Evolutionary conservation across 92 coral and sea anemone species (phyloP).

Genomic region (Galaxea fascicularis): DNA sequence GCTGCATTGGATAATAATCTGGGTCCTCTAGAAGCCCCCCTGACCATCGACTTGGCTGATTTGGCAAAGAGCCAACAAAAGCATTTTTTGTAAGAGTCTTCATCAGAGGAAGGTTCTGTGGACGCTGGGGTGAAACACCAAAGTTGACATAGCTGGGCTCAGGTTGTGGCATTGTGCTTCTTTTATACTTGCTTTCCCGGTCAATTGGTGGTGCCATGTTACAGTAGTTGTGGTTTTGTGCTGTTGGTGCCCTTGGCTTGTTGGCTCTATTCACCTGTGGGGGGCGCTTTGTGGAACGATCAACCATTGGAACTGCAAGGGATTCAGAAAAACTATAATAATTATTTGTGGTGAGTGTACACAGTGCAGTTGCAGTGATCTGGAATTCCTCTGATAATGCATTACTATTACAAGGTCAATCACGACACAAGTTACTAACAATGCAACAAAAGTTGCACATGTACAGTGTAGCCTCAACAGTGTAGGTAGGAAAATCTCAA

Average conservation of each 20-base stretch:
- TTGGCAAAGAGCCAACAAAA: slow-evolving; percentile 22
- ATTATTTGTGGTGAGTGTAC: too few species aligned
- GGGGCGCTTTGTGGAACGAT: slow-evolving; percentile 80
- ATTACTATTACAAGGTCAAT: too few species aligned
- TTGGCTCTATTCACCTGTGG: slow-evolving; percentile 68
- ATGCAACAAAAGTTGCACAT: too few species aligned
- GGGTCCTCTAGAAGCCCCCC: slow-evolving; percentile 15
- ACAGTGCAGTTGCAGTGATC: too few species aligned
- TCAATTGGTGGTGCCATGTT: slow-evolving; percentile 84
- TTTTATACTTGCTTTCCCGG: slow-evolving; percentile 55
- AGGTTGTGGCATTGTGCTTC: slow-evolving; percentile 11
- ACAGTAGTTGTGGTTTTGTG: slow-evolving; percentile 66
- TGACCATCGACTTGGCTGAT: background rate
- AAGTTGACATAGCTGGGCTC: slow-evolving; percentile 34
- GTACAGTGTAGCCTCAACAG: too few species aligned
- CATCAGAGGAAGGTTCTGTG: slow-evolving; percentile 33
- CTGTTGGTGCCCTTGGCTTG: slow-evolving; percentile 60
- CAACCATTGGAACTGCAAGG: slow-evolving; percentile 48
- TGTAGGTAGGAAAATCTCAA: too few species aligned
- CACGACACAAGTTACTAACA: too few species aligned
- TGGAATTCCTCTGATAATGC: too few species aligned
- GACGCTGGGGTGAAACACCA: slow-evolving; percentile 11
- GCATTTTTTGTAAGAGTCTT: slow-evolving; percentile 1
- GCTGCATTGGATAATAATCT: slow-evolving; percentile 77
- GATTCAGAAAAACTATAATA: slow-evolving; percentile 2